A percentile compares a stretch with the other conserved stretches of the same genome.
Conservation (phyloP, 1,140 invertebrate species). For the Anastrepha ludens region DNA sequence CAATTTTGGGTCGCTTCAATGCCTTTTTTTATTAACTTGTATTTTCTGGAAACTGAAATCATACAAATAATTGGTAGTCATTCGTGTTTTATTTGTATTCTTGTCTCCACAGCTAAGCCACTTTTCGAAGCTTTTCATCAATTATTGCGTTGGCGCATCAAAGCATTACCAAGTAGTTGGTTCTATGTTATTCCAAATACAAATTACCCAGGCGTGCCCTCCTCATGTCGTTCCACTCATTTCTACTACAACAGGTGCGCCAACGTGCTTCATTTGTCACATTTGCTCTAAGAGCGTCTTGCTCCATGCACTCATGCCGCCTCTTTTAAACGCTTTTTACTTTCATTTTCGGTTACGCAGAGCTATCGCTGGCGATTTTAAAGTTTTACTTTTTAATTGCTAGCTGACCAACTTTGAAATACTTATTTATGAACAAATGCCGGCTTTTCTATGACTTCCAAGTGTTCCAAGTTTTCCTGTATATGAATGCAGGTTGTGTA, state of each 20-base stretch:
- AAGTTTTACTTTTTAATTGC: slow-evolving; percentile 14
- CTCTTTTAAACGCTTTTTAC: not conserved
- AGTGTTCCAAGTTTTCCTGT: not conserved
- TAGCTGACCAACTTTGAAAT: not conserved
- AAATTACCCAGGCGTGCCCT: too few relatives aligned
- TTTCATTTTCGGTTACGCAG: not conserved
- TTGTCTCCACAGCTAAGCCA: too few relatives aligned
- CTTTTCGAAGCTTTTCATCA: too few relatives aligned
- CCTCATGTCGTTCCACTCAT: not conserved
- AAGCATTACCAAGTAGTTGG: too few relatives aligned
- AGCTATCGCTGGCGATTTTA: not conserved
- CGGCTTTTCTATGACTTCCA: not conserved
- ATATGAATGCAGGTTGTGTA: not conserved
- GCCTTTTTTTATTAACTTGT: not conserved
- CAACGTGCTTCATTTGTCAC: not conserved
- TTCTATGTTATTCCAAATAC: too few relatives aligned
- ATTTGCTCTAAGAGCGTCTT: not conserved
- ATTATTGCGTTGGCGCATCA: too few relatives aligned
- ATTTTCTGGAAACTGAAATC: too few relatives aligned
- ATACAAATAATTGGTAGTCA: too few relatives aligned
- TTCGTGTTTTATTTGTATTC: too few relatives aligned
- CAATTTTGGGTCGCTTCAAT: not conserved
- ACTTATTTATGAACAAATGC: not conserved
- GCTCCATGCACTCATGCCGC: not conserved
- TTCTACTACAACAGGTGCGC: not conserved